These are phyloP conservation scores for Ephydatia muelleri DNA, from an alignment of 37 sponge, comb jelly and placozoan species.

Conservation along the genomic window DNA sequence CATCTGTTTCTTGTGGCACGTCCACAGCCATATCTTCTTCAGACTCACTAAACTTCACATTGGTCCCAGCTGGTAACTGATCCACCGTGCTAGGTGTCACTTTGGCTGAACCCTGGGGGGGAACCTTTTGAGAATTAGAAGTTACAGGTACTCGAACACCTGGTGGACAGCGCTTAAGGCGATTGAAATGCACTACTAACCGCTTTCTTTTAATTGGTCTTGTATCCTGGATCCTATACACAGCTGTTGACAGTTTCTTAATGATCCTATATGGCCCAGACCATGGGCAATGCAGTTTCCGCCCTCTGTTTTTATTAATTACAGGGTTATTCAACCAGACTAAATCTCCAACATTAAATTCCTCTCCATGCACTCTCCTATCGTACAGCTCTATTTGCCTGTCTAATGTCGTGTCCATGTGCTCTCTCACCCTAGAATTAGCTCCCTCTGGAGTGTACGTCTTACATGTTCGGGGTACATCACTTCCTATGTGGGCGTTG, in stretches of 20 bases:
- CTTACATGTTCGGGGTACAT: no score
- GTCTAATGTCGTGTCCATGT: neutral
- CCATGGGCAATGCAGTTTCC: slow-evolving; percentile 1
- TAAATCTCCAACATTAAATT: neutral
- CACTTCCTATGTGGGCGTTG: no score
- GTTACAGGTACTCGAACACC: slow-evolving; percentile 31
- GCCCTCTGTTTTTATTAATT: neutral
- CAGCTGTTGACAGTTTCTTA: neutral
- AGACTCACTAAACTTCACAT: no score
- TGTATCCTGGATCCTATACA: neutral
- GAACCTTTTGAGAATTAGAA: no score
- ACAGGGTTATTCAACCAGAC: slow-evolving; percentile 5
- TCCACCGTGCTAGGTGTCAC: no score
- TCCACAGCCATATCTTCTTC: no score
- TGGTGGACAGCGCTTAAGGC: slow-evolving; percentile 18
- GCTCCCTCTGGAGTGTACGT: neutral
- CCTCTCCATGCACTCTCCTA: neutral
- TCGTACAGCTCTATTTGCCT: slow-evolving; percentile 17
- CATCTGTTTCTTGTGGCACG: no score
- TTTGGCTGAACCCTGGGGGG: no score
- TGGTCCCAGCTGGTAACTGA: no score
- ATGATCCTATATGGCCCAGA: slow-evolving; percentile 7
- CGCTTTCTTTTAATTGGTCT: neutral
- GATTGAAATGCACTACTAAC: slow-evolving; percentile 3
- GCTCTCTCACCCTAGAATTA: neutral